Evolutionary conservation across 2,113 vertebrate species (phyloP).

Genomic region (Actenoides hombroni): DNA sequence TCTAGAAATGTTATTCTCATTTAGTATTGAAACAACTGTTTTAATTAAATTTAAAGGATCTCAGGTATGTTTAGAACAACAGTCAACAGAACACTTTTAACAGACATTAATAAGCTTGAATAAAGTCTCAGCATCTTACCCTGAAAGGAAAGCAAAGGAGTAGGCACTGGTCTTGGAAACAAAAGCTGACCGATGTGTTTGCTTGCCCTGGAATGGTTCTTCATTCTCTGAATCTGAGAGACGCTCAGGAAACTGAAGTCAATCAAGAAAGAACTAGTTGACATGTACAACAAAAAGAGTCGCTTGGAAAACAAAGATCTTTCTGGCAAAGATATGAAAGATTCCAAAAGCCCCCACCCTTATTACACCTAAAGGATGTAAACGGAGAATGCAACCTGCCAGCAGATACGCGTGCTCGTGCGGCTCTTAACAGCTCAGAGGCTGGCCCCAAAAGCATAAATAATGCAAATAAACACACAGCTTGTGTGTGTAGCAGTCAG

Average conservation of each 20-base stretch:
- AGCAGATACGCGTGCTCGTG: fast-evolving
- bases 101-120: neutral
- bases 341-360: neutral
- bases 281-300: neutral
- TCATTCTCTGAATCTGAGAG: conserved; percentile 96
- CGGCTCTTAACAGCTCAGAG: neutral
- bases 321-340: neutral
- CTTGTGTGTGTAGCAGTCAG: neutral
- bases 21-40: neutral
- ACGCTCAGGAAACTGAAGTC: conserved; percentile 72
- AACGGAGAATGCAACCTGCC: neutral
- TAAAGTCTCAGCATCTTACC: conserved; percentile 66
- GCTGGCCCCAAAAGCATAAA: neutral
- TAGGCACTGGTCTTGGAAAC: conserved; percentile 83
- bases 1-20: neutral
- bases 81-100: neutral
- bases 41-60: neutral
- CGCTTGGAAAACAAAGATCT: conserved; percentile 1
- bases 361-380: neutral
- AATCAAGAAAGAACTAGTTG: conserved; percentile 50
- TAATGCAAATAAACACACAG: neutral
- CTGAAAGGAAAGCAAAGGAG: conserved; percentile 73
- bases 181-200: conserved; percentile 86
- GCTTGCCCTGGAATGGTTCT: conserved; percentile 85
- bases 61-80: neutral